Evolutionary conservation across 2,888 invertebrate species (phyloP).

Genomic region (Trypoxylon attenuatum): DNA sequence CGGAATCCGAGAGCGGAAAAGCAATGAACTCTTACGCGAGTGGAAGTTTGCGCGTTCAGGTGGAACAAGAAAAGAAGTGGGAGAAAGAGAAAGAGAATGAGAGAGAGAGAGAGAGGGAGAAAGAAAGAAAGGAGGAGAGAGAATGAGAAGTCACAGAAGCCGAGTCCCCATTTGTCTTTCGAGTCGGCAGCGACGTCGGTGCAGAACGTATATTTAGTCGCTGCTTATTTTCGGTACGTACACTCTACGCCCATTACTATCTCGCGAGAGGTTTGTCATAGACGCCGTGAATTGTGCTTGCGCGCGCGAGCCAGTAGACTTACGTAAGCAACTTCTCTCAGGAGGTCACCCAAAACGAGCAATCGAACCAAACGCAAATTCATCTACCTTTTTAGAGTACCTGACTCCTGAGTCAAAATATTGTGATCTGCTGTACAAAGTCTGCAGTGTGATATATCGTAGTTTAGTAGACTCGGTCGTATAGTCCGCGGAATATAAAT

Average conservation of each 20-base stretch:
- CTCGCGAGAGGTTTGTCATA: slow-evolving; percentile 37
- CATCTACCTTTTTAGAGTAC: too few species aligned
- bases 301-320: neutral
- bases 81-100: too few species aligned
- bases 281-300: slow-evolving; percentile 36
- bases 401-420: too few species aligned
- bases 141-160: slow-evolving; percentile 17
- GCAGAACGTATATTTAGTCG: slow-evolving; percentile 53
- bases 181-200: slow-evolving; percentile 34
- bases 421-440: too few species aligned
- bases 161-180: slow-evolving; percentile 50
- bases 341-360: slow-evolving; percentile 6
- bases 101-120: too few species aligned
- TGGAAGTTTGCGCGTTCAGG: slow-evolving; percentile 45
- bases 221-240: slow-evolving; percentile 39
- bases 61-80: too few species aligned
- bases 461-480: too few species aligned
- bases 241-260: slow-evolving; percentile 42
- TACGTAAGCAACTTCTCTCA: slow-evolving; percentile 23
- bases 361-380: too few species aligned
- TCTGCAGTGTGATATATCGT: too few species aligned
- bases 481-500: too few species aligned
- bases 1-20: slow-evolving; percentile 37
- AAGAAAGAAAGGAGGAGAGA: too few species aligned
- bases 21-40: slow-evolving; percentile 48